Base-by-base conservation (phyloP, 2,888 invertebrate genomes). In the Cecidostiba fungosa region DNA sequence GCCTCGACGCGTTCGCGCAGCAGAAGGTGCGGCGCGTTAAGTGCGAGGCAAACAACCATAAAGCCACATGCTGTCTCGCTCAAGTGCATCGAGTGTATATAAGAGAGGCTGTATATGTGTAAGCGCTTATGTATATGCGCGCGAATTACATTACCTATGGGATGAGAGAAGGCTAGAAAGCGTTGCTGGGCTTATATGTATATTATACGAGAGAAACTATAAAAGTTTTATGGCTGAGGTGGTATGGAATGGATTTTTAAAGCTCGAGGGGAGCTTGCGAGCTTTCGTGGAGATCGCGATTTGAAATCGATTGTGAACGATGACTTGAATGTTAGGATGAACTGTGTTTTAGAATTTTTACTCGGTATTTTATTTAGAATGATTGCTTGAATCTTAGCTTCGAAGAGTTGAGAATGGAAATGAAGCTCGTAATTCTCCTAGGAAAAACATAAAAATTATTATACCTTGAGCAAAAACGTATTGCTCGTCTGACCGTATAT, bases 11-110 rank as follows among this genome's bases (percentile, higher is more conserved):
- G 26, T n/a, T 59, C 23, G 6, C 12, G 29, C 29, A 66, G 29
- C 29, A 66, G 26, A 66, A 29, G 66, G 66, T 66, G 66, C 66
- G 66, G 29, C 23, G 66, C 26, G 66, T 66, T 66, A 29, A 66
- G 66, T 66, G 66, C 29, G 26, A 66, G n/a, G 66, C 66, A 29
- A 66, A 66, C 66, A 66, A 26, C 26, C 66, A 16, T 29, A 66
- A 66, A 29, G 29, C 29, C 66, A 14, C 29, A n/a, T 16, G 19
- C 19, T 26, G 62, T 10, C 26, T 10, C 62, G 26, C 12, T 5
- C 29, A 66, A 66, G 26, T 66, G 66, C 66, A 29, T 62, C 62
- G 26, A 62, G 26, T 23, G 23, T 62, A n/a, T 6, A 4, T 3
- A 8, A 10, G 62, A 6, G 23, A 62, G n/a, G 10, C 19, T 23